These are phyloP conservation scores for Stegostoma tigrinum DNA, from an alignment of 2,113 vertebrate genomes.

Conservation along the genomic window DNA sequence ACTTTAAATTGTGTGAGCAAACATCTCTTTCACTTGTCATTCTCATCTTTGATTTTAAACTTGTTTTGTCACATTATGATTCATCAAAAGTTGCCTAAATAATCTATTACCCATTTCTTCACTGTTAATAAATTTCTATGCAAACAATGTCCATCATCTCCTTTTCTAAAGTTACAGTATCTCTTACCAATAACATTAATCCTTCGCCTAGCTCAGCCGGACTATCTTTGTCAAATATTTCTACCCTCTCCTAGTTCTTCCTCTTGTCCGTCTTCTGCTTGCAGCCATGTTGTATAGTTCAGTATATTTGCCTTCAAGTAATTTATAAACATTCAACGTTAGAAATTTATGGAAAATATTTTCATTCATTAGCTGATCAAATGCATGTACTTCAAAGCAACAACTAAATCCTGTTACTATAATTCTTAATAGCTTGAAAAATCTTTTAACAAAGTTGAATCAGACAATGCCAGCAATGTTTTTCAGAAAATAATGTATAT, in stretches of 20 bases:
- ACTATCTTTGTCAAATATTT: conserved; percentile 16
- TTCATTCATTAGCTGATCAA: not conserved
- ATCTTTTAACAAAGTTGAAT: not conserved
- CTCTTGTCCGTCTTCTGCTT: conserved; percentile 14
- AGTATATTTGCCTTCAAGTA: conserved; percentile 15
- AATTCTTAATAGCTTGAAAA: not conserved
- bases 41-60: not conserved
- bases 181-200: not conserved
- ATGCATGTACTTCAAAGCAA: not conserved
- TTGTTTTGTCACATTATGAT: not conserved
- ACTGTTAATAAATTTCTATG: not conserved
- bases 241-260: conserved; percentile 6
- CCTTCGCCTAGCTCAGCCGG: not conserved
- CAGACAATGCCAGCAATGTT: not conserved
- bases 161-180: not conserved
- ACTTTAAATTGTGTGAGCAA: not conserved
- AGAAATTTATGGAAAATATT: not conserved
- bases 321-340: not conserved
- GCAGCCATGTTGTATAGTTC: conserved; percentile 4
- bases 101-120: not conserved
- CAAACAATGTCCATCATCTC: not conserved
- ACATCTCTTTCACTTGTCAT: no score
- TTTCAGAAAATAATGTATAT: not conserved
- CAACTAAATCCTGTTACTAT: not conserved
- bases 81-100: not conserved